Evolutionary conservation across 2,888 invertebrate genomes (phyloP).

Genomic region (Nomada ruficornis): DNA sequence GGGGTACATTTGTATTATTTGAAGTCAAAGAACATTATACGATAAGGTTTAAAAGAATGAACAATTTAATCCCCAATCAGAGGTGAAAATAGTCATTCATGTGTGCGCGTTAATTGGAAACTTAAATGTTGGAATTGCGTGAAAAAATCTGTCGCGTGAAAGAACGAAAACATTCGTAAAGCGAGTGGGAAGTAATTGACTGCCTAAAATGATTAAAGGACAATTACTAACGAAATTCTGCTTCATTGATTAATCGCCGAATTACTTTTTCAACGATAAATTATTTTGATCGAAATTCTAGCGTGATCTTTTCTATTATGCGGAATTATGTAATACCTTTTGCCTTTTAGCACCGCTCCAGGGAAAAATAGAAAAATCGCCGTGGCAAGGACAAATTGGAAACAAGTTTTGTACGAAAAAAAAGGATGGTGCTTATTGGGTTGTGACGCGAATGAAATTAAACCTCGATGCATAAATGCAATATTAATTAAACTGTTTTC

Average conservation of each 20-base stretch:
- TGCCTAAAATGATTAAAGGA: background rate
- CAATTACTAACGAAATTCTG: background rate
- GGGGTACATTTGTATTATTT: too few species aligned
- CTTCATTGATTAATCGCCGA: too few species aligned
- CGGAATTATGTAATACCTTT: background rate
- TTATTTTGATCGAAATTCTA: background rate
- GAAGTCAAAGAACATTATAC: too few species aligned
- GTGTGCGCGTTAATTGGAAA: background rate
- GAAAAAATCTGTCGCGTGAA: background rate
- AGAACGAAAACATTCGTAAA: background rate
- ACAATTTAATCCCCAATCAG: background rate
- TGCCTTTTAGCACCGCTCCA: background rate
- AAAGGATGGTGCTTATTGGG: constrained; percentile 14
- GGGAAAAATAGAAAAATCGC: constrained; percentile 2
- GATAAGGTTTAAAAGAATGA: too few species aligned
- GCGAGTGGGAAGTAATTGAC: constrained; percentile 11
- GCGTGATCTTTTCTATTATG: background rate
- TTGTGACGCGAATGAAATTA: constrained; percentile 24
- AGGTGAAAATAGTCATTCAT: background rate
- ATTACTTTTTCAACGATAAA: background rate
- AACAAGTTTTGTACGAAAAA: constrained; percentile 10
- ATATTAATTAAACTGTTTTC: background rate
- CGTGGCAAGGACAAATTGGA: constrained; percentile 16
- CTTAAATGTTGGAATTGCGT: background rate
- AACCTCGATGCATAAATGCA: background rate